A percentile compares a stretch with the other conserved stretches of the same genome.
Conservation (phyloP, 2,797 vertebrate genomes). For the Catharus ustulatus region DNA sequence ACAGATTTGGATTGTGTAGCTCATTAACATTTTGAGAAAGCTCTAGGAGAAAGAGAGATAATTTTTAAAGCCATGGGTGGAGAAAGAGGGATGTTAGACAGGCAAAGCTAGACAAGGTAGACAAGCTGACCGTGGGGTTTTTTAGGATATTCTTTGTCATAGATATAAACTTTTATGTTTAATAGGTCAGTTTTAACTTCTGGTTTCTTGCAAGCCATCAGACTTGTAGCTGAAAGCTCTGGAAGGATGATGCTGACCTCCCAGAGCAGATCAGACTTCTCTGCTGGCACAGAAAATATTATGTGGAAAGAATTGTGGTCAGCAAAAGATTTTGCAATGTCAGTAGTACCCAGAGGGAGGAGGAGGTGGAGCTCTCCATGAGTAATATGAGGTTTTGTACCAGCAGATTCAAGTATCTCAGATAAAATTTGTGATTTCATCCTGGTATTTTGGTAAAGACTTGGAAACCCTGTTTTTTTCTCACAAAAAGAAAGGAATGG, state of each 20-base stretch:
- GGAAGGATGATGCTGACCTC: neutral
- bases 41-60: neutral
- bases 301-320: slow-evolving; percentile 19
- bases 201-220: neutral
- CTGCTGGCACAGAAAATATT: slow-evolving; percentile 15
- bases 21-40: neutral
- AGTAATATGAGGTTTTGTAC: slow-evolving; percentile 35
- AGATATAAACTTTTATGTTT: neutral
- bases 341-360: slow-evolving; percentile 1
- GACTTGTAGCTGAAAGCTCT: neutral
- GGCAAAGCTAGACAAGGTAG: neutral
- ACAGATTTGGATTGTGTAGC: neutral
- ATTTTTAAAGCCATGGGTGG: neutral
- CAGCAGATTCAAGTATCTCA: neutral
- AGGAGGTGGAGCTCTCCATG: neutral
- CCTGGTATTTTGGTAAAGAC: neutral
- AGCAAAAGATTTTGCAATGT: slow-evolving; percentile 21
- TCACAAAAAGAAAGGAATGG: neutral
- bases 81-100: neutral
- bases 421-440: slow-evolving; percentile 28
- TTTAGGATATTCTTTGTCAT: neutral
- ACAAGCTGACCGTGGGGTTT: neutral
- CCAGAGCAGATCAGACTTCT: neutral
- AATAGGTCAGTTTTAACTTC: neutral
- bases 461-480: neutral